Base-by-base conservation (phyloP, 2,888 invertebrate genomes). In the Amorpha juglandis region DNA sequence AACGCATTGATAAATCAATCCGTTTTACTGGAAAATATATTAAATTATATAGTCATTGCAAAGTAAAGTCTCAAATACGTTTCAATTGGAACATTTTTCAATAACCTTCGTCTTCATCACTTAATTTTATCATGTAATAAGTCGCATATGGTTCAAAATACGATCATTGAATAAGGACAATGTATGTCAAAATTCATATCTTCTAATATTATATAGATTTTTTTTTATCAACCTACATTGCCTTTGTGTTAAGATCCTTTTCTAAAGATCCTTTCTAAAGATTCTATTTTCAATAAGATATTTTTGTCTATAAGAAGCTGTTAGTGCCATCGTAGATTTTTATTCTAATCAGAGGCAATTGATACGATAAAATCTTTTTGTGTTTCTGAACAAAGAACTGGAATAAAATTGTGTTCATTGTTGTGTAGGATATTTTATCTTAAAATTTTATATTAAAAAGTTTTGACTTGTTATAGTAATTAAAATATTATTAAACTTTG, bases 341-440 rank as follows among this genome's bases (percentile, higher is more conserved):
- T 8, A 74, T 77, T 77, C 80, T 82, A 83, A 83, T 84, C 80
- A 78, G 76, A 69, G 71, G 72, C 74, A 72, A 80, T 80, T 78
- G 70, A 77, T 76, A 70, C 78, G 81, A 82, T 81, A 79, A 78
- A 79, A 84, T 84, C 84, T 86, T 83, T 83, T 84, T 86, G 83
- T 85, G 78, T 78, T 79, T 69, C 69, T 71, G 76, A 76, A 82
- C 82, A 83, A 86, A 83, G 79, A 80, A 68, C 73, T 72, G 76
- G 74, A 81, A 27, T 27, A 27, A 27, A 27, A 82, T 83, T 76
- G 79, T 78, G 82, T 80, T 72, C 38, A 78, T 79, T 78, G 80
- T 82, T 79, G 74, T 70, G 71, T 75, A 69, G 69, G 68, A 74
- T 77, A 70, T 75, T 75, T 80, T 80, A 81, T 83, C 47, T 74